Conservation (phyloP, 2,888 invertebrate species). For the Tethea ocularis region DNA sequence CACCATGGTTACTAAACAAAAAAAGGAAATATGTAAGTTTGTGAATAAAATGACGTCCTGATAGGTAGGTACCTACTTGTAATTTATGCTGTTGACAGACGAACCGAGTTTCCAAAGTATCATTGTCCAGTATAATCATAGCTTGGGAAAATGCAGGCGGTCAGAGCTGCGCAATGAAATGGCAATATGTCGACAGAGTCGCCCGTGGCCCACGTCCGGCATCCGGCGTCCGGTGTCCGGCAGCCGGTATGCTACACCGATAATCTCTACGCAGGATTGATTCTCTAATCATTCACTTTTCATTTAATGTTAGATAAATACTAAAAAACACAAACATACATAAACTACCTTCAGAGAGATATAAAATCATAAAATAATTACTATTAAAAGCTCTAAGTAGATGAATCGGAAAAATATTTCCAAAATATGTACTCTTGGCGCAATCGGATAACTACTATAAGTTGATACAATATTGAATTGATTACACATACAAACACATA, state of each 20-base stretch:
- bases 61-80: not conserved
- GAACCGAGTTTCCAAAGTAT: not conserved
- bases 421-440: too few relatives aligned
- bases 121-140: conserved; percentile 3
- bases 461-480: too few relatives aligned
- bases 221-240: conserved; percentile 9
- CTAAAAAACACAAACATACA: too few relatives aligned
- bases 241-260: conserved; percentile 27
- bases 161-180: conserved; percentile 19
- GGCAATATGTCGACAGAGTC: conserved; percentile 28
- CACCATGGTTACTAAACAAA: too few relatives aligned
- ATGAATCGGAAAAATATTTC: too few relatives aligned
- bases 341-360: too few relatives aligned
- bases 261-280: conserved; percentile 35
- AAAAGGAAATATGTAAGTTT: too few relatives aligned
- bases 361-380: too few relatives aligned
- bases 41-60: not conserved
- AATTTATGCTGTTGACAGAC: not conserved
- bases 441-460: too few relatives aligned
- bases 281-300: conserved; percentile 22
- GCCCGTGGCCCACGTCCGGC: conserved; percentile 20
- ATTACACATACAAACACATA: too few relatives aligned
- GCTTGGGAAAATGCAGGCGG: conserved; percentile 9
- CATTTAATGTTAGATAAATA: too few relatives aligned
- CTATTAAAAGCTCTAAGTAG: too few relatives aligned